These are phyloP conservation scores for Loriculus beryllinus DNA, from an alignment of 2,797 vertebrate genomes.

Conservation along the genomic window DNA sequence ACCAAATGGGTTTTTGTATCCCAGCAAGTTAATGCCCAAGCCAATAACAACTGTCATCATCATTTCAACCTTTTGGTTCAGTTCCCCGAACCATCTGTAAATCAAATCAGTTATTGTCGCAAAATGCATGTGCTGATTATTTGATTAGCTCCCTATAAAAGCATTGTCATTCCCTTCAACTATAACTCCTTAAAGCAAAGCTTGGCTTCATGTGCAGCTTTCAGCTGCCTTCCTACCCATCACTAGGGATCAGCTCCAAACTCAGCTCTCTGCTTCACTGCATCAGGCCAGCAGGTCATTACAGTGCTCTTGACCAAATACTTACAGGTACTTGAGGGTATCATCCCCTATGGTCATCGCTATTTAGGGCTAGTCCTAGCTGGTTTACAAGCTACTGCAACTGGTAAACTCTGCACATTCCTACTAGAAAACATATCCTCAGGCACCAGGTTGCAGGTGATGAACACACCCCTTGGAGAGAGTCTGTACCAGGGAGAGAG, in stretches of 20 bases:
- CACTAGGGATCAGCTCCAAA: fast-evolving
- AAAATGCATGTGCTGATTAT: background rate
- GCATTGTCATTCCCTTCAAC: background rate
- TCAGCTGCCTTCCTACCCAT: background rate
- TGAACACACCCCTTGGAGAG: background rate
- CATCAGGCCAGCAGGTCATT: fast-evolving
- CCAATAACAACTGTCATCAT: background rate
- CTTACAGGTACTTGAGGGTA: fast-evolving
- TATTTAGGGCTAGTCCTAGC: background rate
- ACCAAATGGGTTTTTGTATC: background rate
- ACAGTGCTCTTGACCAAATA: fast-evolving
- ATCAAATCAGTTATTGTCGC: background rate
- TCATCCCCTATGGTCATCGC: background rate
- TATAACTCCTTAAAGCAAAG: background rate
- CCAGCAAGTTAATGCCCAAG: background rate
- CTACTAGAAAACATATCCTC: background rate
- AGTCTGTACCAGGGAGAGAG: fast-evolving
- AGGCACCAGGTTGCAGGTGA: background rate
- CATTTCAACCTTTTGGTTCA: background rate
- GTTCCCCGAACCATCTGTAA: background rate
- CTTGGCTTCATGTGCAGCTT: background rate
- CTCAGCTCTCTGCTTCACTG: fast-evolving
- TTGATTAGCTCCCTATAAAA: background rate
- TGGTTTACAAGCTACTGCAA: background rate
- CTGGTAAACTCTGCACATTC: background rate